phyloP scores from a whole-genome alignment of 1,140 invertebrate genomes.

The Ceratoteleas bidentatus region DNA sequence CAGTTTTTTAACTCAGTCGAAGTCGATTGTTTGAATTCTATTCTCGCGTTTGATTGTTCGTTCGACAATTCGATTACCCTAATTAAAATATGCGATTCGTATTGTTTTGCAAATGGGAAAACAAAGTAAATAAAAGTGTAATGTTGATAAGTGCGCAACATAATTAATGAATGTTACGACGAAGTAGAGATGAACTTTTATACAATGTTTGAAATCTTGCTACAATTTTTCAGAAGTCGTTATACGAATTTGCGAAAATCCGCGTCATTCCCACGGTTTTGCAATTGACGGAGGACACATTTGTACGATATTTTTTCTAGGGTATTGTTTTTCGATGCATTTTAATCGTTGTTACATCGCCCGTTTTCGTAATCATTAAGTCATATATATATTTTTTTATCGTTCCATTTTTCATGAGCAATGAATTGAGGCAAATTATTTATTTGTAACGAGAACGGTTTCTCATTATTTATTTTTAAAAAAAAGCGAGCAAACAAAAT shows the following conservation, averaged over 20 bases:
- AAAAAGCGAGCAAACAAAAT: too few species aligned
- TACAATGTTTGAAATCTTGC: conserved; percentile 30
- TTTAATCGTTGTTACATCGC: conserved; percentile 24
- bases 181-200: conserved; percentile 32
- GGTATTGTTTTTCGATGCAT: conserved; percentile 40
- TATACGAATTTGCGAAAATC: conserved; percentile 19
- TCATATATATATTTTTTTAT: conserved; percentile 43
- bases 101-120: not conserved
- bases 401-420: conserved; percentile 12
- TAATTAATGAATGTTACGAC: conserved; percentile 7
- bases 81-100: conserved; percentile 3
- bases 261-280: conserved; percentile 13
- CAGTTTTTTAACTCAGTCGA: not conserved
- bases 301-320: conserved; percentile 45
- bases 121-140: not conserved
- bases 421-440: too few species aligned
- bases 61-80: conserved; percentile 22
- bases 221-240: conserved; percentile 45
- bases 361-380: conserved; percentile 20
- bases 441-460: too few species aligned
- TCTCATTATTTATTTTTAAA: too few species aligned
- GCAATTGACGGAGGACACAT: conserved; percentile 3
- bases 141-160: not conserved
- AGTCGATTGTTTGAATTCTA: conserved; percentile 12
- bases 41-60: conserved; percentile 7